Conservation (phyloP, 2,113 vertebrate species). For the Cacatua alba region DNA sequence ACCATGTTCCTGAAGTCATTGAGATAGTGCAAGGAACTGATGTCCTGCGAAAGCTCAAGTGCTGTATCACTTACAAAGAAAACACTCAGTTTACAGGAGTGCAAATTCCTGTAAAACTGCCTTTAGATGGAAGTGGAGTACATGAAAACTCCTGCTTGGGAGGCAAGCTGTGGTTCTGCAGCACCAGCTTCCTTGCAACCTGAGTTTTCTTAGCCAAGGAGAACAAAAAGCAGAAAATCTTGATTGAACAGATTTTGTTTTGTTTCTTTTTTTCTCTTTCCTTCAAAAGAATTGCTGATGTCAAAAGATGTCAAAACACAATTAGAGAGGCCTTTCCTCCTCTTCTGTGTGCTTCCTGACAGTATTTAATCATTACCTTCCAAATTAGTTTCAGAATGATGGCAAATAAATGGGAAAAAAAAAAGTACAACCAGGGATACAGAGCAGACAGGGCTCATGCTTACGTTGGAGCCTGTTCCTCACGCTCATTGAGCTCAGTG, state of each 20-base stretch:
- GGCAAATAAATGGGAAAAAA: not conserved
- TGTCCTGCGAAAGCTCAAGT: not conserved
- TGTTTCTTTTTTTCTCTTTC: constrained; percentile 17
- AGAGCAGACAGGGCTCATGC: not conserved
- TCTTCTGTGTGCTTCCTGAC: constrained; percentile 1
- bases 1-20: not conserved
- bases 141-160: not conserved
- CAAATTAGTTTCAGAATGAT: constrained; percentile 7
- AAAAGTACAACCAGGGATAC: not conserved
- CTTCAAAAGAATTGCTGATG: constrained; percentile 14
- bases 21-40: not conserved
- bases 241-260: constrained; percentile 40
- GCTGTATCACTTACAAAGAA: not conserved
- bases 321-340: constrained; percentile 6
- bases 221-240: constrained; percentile 22
- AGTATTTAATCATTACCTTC: constrained; percentile 29
- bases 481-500: not conserved
- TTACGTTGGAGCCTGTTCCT: not conserved
- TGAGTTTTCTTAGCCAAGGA: not conserved
- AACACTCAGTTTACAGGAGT: not conserved
- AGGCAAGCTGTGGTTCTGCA: not conserved
- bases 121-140: not conserved
- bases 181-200: not conserved
- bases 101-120: not conserved
- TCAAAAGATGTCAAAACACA: constrained; percentile 55